Conservation (phyloP, 2,888 invertebrate species). For the Lobophora halterata region DNA sequence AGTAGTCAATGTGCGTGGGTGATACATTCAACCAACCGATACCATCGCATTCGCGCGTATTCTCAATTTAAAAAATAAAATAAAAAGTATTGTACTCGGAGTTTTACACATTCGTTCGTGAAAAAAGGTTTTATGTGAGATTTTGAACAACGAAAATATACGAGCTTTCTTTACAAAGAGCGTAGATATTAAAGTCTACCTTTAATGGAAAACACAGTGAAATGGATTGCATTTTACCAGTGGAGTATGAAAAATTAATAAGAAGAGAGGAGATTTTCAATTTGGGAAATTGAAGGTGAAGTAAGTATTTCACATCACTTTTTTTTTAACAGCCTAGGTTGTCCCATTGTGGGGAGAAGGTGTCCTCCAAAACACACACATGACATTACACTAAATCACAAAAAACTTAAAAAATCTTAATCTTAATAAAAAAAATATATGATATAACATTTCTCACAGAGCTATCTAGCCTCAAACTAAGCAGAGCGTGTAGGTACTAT, state of each 20-base stretch:
- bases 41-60: slow-evolving; percentile 37
- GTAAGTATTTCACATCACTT: no score
- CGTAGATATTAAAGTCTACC: slow-evolving; percentile 4
- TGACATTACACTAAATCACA: no score
- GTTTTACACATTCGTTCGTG: slow-evolving; percentile 18
- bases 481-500: no score
- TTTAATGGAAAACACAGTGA: slow-evolving; percentile 11
- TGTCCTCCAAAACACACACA: no score
- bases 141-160: slow-evolving; percentile 10
- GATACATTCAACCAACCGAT: slow-evolving; percentile 40
- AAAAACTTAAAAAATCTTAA: no score
- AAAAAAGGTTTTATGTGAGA: slow-evolving; percentile 18
- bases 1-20: slow-evolving; percentile 32
- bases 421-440: no score
- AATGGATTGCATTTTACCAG: slow-evolving; percentile 18
- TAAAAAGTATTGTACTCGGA: neutral
- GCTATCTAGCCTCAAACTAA: no score
- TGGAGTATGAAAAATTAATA: slow-evolving; percentile 10
- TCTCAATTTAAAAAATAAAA: slow-evolving; percentile 22
- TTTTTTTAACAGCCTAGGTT: neutral
- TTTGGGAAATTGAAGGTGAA: slow-evolving; percentile 14
- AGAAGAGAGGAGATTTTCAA: slow-evolving; percentile 9
- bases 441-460: no score
- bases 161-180: slow-evolving; percentile 7
- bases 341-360: no score